These are phyloP conservation scores for Ammodytes dubius DNA, from an alignment of 2,113 vertebrate species.

Conservation along the genomic window DNA sequence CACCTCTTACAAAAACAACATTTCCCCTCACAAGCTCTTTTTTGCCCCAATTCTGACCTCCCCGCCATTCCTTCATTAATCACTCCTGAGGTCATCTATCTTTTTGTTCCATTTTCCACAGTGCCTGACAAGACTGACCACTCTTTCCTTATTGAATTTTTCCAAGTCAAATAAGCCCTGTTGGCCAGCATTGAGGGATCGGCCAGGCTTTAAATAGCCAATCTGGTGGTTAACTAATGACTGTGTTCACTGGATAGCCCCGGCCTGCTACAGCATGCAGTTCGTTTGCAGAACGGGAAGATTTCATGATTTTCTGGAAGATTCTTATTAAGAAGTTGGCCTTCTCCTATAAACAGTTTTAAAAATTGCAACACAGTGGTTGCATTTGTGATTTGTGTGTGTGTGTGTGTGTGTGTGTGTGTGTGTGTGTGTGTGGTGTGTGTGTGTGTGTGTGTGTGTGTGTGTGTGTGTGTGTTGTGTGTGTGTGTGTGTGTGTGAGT, in stretches of 20 bases:
- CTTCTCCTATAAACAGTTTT: conserved; percentile 57
- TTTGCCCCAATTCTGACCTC: conserved; percentile 56
- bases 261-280: conserved; percentile 61
- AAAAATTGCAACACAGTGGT: conserved; percentile 46
- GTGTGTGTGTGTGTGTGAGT: conserved; percentile 28
- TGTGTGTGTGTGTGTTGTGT: conserved; percentile 7
- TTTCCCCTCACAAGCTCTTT: conserved; percentile 38
- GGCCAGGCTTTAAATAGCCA: conserved; percentile 81
- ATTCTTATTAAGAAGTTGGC: conserved; percentile 65
- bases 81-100: conserved; percentile 65
- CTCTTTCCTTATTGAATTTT: conserved; percentile 79
- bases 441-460: not conserved
- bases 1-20: conserved; percentile 53
- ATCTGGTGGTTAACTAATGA: conserved; percentile 83
- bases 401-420: conserved; percentile 5
- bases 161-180: conserved; percentile 80
- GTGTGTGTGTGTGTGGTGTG: conserved; percentile 6
- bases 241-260: conserved; percentile 74
- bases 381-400: conserved; percentile 1
- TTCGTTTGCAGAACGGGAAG: conserved; percentile 53
- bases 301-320: conserved; percentile 74
- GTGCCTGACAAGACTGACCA: conserved; percentile 75
- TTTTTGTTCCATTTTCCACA: conserved; percentile 73
- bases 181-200: conserved; percentile 72
- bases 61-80: conserved; percentile 67